phyloP scores from a whole-genome alignment of 92 coral and sea anemone species.

The Blastomussa wellsi region DNA sequence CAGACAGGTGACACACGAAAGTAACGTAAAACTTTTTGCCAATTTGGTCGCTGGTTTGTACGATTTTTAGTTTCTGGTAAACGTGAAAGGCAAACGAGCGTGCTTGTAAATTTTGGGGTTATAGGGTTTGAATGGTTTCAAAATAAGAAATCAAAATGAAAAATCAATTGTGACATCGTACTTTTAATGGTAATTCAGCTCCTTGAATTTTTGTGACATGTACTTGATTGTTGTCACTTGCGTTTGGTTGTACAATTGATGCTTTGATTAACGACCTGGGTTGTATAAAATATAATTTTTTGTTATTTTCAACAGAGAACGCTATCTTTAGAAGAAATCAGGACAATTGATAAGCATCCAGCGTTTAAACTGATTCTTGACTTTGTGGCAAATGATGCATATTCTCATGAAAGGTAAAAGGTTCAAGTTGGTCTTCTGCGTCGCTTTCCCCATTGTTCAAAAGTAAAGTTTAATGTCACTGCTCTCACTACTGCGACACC shows the following conservation, averaged over 20 bases:
- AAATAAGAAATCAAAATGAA: too few relatives aligned
- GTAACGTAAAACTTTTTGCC: neutral
- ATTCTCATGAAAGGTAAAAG: constrained; percentile 86
- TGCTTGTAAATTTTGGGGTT: too few relatives aligned
- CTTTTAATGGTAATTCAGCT: neutral
- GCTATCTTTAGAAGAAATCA: constrained; percentile 76
- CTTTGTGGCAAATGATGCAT: constrained; percentile 90
- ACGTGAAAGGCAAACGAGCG: too few relatives aligned
- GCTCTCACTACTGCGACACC: too few relatives aligned
- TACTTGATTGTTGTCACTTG: neutral
- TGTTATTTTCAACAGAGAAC: constrained; percentile 59
- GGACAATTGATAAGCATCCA: constrained; percentile 92
- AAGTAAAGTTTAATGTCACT: neutral
- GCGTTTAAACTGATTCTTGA: constrained; percentile 91
- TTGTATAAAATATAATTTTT: neutral
- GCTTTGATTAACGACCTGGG: neutral
- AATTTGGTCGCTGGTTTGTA: neutral
- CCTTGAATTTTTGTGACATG: neutral
- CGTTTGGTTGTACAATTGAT: neutral
- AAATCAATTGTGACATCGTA: too few relatives aligned
- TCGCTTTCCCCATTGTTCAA: neutral
- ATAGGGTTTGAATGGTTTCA: too few relatives aligned
- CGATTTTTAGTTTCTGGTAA: neutral
- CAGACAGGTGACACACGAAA: constrained; percentile 50
- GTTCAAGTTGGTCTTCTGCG: neutral